These are phyloP conservation scores for Andricus curvator DNA, from an alignment of 2,888 invertebrate genomes.

Conservation along the genomic window DNA sequence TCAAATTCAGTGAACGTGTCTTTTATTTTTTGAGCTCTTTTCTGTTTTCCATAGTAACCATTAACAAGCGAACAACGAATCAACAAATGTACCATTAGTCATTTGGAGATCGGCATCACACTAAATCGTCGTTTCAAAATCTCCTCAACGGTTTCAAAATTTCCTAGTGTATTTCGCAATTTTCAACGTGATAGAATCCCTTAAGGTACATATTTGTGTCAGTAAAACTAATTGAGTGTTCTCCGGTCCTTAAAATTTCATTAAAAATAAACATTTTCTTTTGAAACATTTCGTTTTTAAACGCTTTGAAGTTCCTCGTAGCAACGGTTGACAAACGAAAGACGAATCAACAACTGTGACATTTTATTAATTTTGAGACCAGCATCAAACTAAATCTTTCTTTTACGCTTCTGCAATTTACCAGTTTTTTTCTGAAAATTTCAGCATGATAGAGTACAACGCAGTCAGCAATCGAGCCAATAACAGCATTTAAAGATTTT, in stretches of 20 bases:
- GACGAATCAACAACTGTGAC: slow-evolving; percentile 26
- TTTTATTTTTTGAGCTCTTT: neutral
- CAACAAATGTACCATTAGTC: slow-evolving; percentile 42
- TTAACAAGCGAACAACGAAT: slow-evolving; percentile 11
- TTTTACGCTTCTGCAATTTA: neutral
- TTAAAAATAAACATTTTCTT: neutral
- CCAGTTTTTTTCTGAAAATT: neutral
- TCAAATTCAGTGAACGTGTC: neutral
- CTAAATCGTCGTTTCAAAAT: neutral
- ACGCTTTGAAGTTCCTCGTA: slow-evolving; percentile 3
- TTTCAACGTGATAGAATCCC: neutral
- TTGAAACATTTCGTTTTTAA: neutral
- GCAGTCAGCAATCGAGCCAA: neutral
- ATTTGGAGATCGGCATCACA: slow-evolving; percentile 27
- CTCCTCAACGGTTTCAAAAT: neutral
- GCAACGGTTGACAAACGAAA: slow-evolving; percentile 24
- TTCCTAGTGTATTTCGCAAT: neutral
- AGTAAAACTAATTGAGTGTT: neutral
- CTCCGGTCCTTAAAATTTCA: neutral
- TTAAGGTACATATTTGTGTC: neutral
- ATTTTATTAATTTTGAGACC: slow-evolving; percentile 41
- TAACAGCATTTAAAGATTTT: neutral
- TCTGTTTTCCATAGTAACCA: slow-evolving; percentile 34
- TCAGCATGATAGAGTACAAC: neutral
- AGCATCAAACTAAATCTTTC: neutral